These are phyloP conservation scores for Ephydatia muelleri DNA, from an alignment of 37 sponge, comb jelly and placozoan species.

Conservation along the genomic window DNA sequence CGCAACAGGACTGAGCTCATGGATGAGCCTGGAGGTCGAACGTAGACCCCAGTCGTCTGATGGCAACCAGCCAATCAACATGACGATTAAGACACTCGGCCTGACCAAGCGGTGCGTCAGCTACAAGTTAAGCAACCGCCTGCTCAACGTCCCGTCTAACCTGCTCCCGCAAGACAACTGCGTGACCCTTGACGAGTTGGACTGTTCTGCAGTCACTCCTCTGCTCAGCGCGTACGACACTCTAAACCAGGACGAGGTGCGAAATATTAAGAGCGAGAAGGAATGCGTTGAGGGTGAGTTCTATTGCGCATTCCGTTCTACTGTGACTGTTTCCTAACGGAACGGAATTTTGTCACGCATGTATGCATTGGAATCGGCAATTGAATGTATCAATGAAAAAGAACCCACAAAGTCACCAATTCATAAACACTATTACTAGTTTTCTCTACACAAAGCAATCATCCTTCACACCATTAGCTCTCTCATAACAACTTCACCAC, in stretches of 20 bases:
- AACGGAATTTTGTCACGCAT: background rate
- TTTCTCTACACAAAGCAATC: background rate
- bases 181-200: constrained; percentile 41
- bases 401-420: background rate
- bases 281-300: constrained; percentile 57
- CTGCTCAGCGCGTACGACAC: constrained; percentile 60
- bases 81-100: constrained; percentile 8
- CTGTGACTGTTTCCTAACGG: too few species aligned
- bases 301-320: background rate
- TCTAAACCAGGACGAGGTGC: constrained; percentile 39
- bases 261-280: constrained; percentile 25
- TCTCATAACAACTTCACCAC: too few species aligned
- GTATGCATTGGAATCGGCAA: constrained; percentile 4
- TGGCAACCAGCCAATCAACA: background rate
- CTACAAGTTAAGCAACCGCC: constrained; percentile 24
- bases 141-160: constrained; percentile 4
- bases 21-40: constrained; percentile 40
- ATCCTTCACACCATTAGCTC: too few species aligned
- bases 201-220: constrained; percentile 25
- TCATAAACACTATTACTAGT: too few species aligned
- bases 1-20: constrained; percentile 43
- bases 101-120: constrained; percentile 41
- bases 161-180: constrained; percentile 41
- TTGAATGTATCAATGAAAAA: background rate
- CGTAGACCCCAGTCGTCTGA: constrained; percentile 3